These are phyloP conservation scores for Planococcus citri DNA, from an alignment of 1,140 invertebrate species.

Conservation along the genomic window DNA sequence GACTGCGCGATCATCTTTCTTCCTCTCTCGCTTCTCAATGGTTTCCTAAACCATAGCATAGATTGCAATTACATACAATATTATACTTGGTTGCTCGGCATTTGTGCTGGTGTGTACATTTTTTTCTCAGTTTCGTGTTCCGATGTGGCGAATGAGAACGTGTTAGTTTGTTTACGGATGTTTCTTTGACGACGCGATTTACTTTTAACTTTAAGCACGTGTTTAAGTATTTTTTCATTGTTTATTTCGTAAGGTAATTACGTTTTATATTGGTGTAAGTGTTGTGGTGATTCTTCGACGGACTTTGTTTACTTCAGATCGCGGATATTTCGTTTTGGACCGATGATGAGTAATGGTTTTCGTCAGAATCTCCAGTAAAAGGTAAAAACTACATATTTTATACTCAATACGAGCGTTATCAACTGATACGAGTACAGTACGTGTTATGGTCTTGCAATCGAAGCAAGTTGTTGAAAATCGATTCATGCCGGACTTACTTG, in stretches of 20 bases:
- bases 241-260: not conserved
- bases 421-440: too few species aligned
- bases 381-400: too few species aligned
- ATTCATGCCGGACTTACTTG: too few species aligned
- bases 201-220: not conserved
- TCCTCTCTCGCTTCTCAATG: not conserved
- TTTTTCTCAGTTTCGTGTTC: not conserved
- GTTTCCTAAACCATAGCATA: not conserved
- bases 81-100: not conserved
- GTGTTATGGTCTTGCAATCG: too few species aligned
- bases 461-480: too few species aligned
- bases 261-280: too few species aligned
- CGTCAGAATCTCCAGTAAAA: too few species aligned
- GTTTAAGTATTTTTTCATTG: not conserved
- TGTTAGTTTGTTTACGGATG: not conserved
- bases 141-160: not conserved
- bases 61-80: not conserved
- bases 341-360: too few species aligned
- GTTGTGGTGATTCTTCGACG: too few species aligned
- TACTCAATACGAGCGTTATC: too few species aligned
- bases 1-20: not conserved
- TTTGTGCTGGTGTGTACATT: not conserved
- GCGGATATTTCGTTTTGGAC: too few species aligned
- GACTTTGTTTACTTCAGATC: too few species aligned
- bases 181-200: not conserved